Base-by-base conservation (phyloP, 1,140 invertebrate species). In the Teleogryllus occipitalis region DNA sequence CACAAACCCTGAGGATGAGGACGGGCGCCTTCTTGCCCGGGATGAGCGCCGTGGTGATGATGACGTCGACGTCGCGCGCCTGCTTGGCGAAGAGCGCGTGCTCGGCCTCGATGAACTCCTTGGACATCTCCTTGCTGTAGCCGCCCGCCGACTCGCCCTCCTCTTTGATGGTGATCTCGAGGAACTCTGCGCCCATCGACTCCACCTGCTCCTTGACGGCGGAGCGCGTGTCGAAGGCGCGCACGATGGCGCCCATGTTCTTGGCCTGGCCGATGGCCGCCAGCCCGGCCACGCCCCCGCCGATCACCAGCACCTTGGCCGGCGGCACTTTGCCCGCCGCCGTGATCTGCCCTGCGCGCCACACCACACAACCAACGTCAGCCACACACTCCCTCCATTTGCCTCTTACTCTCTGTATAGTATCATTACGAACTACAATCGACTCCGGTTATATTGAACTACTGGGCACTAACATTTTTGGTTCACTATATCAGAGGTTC, bases 81-180 rank as follows among this genome's bases (percentile, higher is more conserved):
- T 97, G 95, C 83, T 94, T 94, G 7, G 93, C 93, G 85, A 97
- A 95, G 54, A 97, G 86, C 3, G 92, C 94, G 87, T 95, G 92
- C 86, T 97, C 95, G 3, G 95, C 96, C 80, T 94, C 91, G 81
- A 96, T 91, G 84, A 97, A 97, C 83, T 94, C 95, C 82, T 94
- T 89, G 39, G 94, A 96, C 95, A 97, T 97, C 86, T 95, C 93
- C 85, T 96, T 96, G 12, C 94, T 95, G 87, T 97, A 97, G 7
- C 96, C 96, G 77, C 94, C 95, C 49, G 87, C 86, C 21, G 93
- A 94, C 77, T 94, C 93, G 12, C 95, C 95, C 83, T 94, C 93
- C 90, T 96, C 95, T 89, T 93, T 88, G 81, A 94, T 87, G 82
- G 91, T 88, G 82, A 95, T 89, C 83, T 94, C 93, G 65, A 96